These are phyloP conservation scores for Bradysia coprophila DNA, from an alignment of 1,140 invertebrate genomes.

Conservation along the genomic window DNA sequence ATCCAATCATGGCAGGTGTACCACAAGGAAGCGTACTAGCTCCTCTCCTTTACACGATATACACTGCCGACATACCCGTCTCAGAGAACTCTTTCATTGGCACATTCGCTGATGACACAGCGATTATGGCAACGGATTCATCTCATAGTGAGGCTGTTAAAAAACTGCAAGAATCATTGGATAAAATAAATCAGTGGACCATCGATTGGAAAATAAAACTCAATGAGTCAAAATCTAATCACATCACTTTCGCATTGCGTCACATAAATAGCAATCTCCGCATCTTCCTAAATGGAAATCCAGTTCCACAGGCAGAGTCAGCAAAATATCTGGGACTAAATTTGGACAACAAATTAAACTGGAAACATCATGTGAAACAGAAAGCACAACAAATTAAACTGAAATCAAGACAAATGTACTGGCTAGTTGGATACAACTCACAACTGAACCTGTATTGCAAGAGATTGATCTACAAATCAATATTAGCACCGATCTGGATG, in stretches of 20 bases:
- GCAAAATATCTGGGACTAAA: too few species aligned
- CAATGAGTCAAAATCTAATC: constrained; percentile 12
- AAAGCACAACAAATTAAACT: too few species aligned
- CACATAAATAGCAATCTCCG: neutral
- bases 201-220: constrained; percentile 12
- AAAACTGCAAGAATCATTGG: constrained; percentile 7
- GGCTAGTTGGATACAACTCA: too few species aligned
- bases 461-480: too few species aligned
- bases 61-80: constrained; percentile 8
- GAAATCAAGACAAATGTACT: too few species aligned
- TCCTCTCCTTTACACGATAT: constrained; percentile 9
- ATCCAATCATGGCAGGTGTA: constrained; percentile 8
- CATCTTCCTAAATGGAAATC: neutral
- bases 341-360: too few species aligned
- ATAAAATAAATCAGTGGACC: constrained; percentile 6
- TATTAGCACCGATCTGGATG: too few species aligned
- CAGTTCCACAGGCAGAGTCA: too few species aligned
- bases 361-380: too few species aligned
- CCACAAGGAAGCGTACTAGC: constrained; percentile 10
- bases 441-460: too few species aligned
- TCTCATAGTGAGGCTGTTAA: constrained; percentile 3
- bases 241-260: constrained; percentile 9
- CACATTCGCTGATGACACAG: constrained; percentile 14
- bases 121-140: constrained; percentile 3
- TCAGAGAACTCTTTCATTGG: constrained; percentile 4